Evolutionary conservation across 2,888 invertebrate species (phyloP).

Genomic region (Volucella inanis): DNA sequence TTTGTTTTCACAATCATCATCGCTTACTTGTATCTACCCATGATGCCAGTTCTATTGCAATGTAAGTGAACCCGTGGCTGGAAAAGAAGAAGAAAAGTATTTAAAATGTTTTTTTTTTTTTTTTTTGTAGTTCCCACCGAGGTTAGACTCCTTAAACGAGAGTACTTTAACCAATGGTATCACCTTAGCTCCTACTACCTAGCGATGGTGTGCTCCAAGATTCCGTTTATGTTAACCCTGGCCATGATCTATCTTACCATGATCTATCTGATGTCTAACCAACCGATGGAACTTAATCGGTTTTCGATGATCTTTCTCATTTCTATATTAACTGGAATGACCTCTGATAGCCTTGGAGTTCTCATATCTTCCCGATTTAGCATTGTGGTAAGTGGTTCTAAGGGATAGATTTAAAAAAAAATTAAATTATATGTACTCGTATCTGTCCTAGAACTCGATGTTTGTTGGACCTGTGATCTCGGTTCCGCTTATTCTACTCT

Average conservation of each 20-base stretch:
- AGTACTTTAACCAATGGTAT: slow-evolving; percentile 94
- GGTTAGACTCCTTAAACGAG: slow-evolving; percentile 89
- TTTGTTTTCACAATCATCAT: slow-evolving; percentile 92
- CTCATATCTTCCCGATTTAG: slow-evolving; percentile 89
- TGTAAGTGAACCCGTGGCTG: slow-evolving; percentile 85
- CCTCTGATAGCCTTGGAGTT: slow-evolving; percentile 91
- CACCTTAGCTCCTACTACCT: slow-evolving; percentile 90
- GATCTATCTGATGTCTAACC: slow-evolving; percentile 89
- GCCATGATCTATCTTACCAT: slow-evolving; percentile 87
- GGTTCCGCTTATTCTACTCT: slow-evolving; percentile 94
- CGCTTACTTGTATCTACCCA: slow-evolving; percentile 91
- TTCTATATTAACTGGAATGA: slow-evolving; percentile 88
- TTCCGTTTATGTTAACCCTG: slow-evolving; percentile 89
- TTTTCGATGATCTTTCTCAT: slow-evolving; percentile 88
- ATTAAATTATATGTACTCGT: not conserved
- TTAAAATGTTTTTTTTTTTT: slow-evolving; percentile 77
- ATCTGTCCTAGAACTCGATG: slow-evolving; percentile 89
- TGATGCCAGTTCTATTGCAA: slow-evolving; percentile 91
- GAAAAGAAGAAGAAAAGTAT: not conserved
- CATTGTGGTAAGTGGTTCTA: slow-evolving; percentile 87
- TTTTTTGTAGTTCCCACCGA: slow-evolving; percentile 89
- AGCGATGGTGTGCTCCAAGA: slow-evolving; percentile 88
- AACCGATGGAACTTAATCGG: slow-evolving; percentile 89
- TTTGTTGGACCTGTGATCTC: slow-evolving; percentile 94
- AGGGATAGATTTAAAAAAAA: not conserved